A percentile compares a stretch with the other conserved stretches of the same genome.
phyloP scores from a whole-genome alignment of 2,797 vertebrate genomes.

The Acanthiza pusilla region DNA sequence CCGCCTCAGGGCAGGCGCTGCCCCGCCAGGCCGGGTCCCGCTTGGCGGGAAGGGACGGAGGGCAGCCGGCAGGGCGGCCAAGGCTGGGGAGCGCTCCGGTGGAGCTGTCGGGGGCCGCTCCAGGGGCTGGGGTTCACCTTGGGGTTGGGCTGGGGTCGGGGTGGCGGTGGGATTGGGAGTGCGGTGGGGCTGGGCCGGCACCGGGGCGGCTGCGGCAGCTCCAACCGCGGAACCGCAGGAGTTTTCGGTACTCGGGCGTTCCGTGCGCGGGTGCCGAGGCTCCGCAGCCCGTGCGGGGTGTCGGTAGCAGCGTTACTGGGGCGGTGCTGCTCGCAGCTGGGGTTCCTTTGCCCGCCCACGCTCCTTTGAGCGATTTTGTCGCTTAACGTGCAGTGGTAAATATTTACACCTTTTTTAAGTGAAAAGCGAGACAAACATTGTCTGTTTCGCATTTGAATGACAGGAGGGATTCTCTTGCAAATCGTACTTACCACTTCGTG shows the following conservation, averaged over 20 bases:
- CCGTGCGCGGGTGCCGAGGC: accelerated
- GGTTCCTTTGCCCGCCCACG: accelerated
- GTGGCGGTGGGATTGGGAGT: background rate
- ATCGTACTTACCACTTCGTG: accelerated
- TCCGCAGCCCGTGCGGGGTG: accelerated
- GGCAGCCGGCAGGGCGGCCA: background rate
- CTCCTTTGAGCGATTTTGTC: accelerated
- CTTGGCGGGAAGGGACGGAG: background rate
- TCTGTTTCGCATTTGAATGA: accelerated
- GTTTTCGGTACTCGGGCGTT: background rate
- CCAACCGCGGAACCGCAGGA: accelerated
- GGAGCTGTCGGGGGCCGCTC: background rate
- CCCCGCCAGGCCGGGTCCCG: background rate
- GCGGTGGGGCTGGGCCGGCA: too few species aligned
- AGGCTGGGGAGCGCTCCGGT: background rate
- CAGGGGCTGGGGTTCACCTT: accelerated
- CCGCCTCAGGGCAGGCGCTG: background rate
- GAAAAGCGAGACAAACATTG: accelerated
- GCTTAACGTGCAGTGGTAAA: accelerated
- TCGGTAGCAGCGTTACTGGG: background rate
- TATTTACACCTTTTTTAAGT: background rate
- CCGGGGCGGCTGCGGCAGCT: background rate
- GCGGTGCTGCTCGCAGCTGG: accelerated
- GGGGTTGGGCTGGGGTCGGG: background rate
- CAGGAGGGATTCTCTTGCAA: background rate